A percentile compares a stretch with the other conserved stretches of the same genome.
Conservation (phyloP, 2,888 invertebrate genomes). For the Nemapogon koenigi region DNA sequence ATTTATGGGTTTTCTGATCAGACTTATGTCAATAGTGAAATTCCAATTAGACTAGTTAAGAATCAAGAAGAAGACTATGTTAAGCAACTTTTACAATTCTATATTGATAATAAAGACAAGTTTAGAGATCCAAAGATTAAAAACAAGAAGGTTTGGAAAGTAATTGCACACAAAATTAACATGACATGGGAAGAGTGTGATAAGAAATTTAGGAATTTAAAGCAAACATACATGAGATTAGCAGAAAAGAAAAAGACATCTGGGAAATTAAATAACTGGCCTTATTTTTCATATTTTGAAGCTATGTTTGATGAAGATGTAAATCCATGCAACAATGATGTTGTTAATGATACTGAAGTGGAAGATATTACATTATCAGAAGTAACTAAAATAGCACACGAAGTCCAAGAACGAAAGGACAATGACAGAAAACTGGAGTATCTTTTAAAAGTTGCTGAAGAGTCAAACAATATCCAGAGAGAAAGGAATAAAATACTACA, state of each 20-base stretch:
- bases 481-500: slow-evolving; percentile 46
- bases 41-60: slow-evolving; percentile 19
- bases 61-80: slow-evolving; percentile 36
- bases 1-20: slow-evolving; percentile 24
- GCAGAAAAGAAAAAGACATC: slow-evolving; percentile 33
- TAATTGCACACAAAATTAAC: slow-evolving; percentile 33
- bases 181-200: slow-evolving; percentile 45
- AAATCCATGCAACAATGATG: not conserved
- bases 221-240: slow-evolving; percentile 46
- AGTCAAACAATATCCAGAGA: slow-evolving; percentile 44
- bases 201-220: slow-evolving; percentile 48
- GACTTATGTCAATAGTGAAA: slow-evolving; percentile 13
- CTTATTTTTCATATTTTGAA: slow-evolving; percentile 45
- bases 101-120: slow-evolving; percentile 40
- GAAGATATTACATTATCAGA: slow-evolving; percentile 29
- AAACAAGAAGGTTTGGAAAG: slow-evolving; percentile 42
- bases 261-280: slow-evolving; percentile 42
- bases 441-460: slow-evolving; percentile 36
- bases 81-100: slow-evolving; percentile 38
- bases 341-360: slow-evolving; percentile 15
- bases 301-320: slow-evolving; percentile 33
- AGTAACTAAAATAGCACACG: slow-evolving; percentile 26
- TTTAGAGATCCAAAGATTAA: slow-evolving; percentile 41
- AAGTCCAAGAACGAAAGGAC: slow-evolving; percentile 28
- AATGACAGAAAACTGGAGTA: slow-evolving; percentile 36